These are phyloP conservation scores for Hyaena hyaena DNA, from an alignment of 2,113 vertebrate genomes.

Conservation along the genomic window DNA sequence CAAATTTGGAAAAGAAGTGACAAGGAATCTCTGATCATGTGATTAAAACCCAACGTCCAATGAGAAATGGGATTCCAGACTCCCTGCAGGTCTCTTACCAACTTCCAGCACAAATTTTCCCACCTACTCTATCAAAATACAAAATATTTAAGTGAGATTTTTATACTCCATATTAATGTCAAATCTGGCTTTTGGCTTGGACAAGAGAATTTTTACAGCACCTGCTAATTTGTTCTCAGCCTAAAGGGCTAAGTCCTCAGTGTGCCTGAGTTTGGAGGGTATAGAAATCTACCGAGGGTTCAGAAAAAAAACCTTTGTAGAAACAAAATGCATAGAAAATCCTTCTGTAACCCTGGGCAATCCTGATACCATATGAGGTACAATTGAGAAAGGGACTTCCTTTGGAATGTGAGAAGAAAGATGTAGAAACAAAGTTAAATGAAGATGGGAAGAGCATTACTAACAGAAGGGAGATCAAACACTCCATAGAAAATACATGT, in stretches of 20 bases:
- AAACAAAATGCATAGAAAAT: constrained; percentile 46
- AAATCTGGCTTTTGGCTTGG: constrained; percentile 3
- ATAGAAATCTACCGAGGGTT: background rate
- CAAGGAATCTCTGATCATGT: background rate
- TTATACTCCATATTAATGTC: background rate
- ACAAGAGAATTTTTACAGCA: background rate
- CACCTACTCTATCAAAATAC: background rate
- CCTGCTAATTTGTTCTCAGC: background rate
- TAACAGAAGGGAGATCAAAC: constrained; percentile 72
- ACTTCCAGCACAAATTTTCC: background rate
- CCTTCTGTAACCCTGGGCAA: constrained; percentile 24
- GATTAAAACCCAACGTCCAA: background rate
- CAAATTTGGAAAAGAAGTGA: constrained; percentile 41
- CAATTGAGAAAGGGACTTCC: constrained; percentile 29
- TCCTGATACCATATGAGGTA: background rate
- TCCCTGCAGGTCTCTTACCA: background rate
- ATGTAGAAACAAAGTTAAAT: constrained; percentile 59
- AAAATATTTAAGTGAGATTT: constrained; percentile 6
- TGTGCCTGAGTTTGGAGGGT: background rate
- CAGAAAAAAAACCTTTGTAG: background rate
- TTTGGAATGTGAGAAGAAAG: constrained; percentile 35
- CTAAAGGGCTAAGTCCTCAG: background rate
- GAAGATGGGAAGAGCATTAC: constrained; percentile 47
- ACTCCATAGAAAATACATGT: constrained; percentile 63
- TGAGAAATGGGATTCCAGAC: background rate